phyloP scores from a whole-genome alignment of 2,113 vertebrate species.

The Perca fluviatilis region DNA sequence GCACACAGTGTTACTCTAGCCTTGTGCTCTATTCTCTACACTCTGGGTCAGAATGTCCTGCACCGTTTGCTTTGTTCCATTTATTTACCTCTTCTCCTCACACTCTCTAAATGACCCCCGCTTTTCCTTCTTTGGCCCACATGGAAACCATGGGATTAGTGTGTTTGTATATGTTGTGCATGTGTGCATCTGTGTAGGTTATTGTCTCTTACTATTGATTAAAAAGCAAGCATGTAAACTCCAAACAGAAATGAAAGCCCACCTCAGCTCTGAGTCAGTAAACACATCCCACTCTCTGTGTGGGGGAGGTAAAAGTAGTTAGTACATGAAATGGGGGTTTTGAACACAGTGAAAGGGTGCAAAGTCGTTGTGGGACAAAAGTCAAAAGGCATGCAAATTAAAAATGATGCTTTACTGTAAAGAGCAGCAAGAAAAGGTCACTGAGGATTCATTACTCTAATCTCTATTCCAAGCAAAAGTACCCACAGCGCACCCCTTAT shows the following conservation, averaged over 20 bases:
- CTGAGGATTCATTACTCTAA: not conserved
- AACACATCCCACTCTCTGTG: constrained; percentile 61
- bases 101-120: constrained; percentile 20
- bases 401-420: constrained; percentile 36
- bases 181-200: constrained; percentile 4
- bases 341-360: constrained; percentile 37
- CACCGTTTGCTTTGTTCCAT: constrained; percentile 57
- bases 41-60: constrained; percentile 77
- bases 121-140: constrained; percentile 13
- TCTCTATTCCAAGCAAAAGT: constrained; percentile 1
- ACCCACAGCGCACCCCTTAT: not conserved
- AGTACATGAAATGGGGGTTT: constrained; percentile 45
- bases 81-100: constrained; percentile 44
- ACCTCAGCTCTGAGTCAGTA: constrained; percentile 54
- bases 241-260: constrained; percentile 55
- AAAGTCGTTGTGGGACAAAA: constrained; percentile 24
- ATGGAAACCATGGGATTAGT: not conserved
- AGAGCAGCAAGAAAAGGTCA: constrained; percentile 33
- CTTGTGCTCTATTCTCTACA: constrained; percentile 42
- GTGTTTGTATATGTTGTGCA: constrained; percentile 21
- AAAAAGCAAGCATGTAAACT: constrained; percentile 26
- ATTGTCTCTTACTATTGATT: constrained; percentile 12
- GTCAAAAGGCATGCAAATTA: constrained; percentile 13
- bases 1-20: constrained; percentile 47
- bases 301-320: constrained; percentile 59